Evolutionary conservation across 2,888 invertebrate species (phyloP).

Genomic region (Lasioglossum marginatum): DNA sequence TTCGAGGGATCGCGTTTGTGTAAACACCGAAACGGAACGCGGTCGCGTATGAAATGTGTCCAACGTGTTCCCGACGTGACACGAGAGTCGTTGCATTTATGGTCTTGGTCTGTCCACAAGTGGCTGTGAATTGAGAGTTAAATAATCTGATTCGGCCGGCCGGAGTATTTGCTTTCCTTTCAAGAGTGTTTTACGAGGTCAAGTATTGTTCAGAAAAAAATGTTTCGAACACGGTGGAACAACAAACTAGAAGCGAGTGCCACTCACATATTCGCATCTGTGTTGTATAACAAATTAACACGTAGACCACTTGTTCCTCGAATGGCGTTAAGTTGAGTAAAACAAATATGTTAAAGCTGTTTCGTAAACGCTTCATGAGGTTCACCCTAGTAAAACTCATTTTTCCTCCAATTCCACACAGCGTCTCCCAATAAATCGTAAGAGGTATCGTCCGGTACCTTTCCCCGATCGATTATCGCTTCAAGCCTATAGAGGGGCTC

Average conservation of each 20-base stretch:
- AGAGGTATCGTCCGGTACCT: slow-evolving; percentile 53
- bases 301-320: not conserved
- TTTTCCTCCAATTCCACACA: not conserved
- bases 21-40: slow-evolving; percentile 44
- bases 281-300: not conserved
- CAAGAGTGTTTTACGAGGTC: not conserved
- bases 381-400: not conserved
- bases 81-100: slow-evolving; percentile 24
- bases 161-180: not conserved
- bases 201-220: not conserved
- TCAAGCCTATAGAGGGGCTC: slow-evolving; percentile 26
- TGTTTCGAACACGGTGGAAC: not conserved
- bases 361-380: not conserved
- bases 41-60: slow-evolving; percentile 9
- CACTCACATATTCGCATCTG: not conserved
- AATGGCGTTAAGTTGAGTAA: not conserved
- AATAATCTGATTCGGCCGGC: slow-evolving; percentile 17
- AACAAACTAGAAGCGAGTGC: not conserved
- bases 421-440: slow-evolving; percentile 54
- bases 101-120: no score
- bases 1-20: slow-evolving; percentile 39
- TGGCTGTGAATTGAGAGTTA: slow-evolving; percentile 10
- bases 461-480: slow-evolving; percentile 65
- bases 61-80: not conserved
- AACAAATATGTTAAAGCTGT: not conserved